Evolutionary conservation across 1,140 invertebrate genomes (phyloP).

Genomic region (Eciton burchellii): DNA sequence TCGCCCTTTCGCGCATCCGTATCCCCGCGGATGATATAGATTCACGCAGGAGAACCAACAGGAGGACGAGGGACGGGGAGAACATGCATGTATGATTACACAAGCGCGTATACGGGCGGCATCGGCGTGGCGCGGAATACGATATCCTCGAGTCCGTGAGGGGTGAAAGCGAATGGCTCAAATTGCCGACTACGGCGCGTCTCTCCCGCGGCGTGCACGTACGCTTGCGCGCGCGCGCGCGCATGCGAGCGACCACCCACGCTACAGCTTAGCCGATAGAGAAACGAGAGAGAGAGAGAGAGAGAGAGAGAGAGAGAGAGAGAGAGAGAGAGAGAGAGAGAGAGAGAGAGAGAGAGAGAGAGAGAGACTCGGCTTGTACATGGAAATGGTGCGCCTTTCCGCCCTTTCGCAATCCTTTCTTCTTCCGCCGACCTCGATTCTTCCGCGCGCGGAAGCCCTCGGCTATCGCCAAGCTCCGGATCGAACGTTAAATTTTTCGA

Average conservation of each 20-base stretch:
- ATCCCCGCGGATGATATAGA: slow-evolving; percentile 23
- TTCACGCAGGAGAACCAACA: slow-evolving; percentile 32
- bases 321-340: slow-evolving; percentile 58
- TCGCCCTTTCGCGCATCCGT: slow-evolving; percentile 20
- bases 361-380: slow-evolving; percentile 74
- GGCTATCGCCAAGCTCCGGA: slow-evolving; percentile 41
- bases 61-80: background rate
- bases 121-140: slow-evolving; percentile 15
- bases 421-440: background rate
- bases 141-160: slow-evolving; percentile 48
- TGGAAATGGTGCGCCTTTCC: slow-evolving; percentile 73
- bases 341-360: slow-evolving; percentile 58
- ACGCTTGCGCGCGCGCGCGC: slow-evolving; percentile 14
- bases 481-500: slow-evolving; percentile 58
- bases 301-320: slow-evolving; percentile 58
- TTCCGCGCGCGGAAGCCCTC: slow-evolving; percentile 13
- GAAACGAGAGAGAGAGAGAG: slow-evolving; percentile 59
- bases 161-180: slow-evolving; percentile 69
- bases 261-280: slow-evolving; percentile 71
- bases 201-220: slow-evolving; percentile 60
- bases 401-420: background rate
- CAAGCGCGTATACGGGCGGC: background rate
- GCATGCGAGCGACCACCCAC: slow-evolving; percentile 25
- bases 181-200: slow-evolving; percentile 75
- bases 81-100: slow-evolving; percentile 48